These are phyloP conservation scores for Bombyx huttoni DNA, from an alignment of 2,888 invertebrate species.

Conservation along the genomic window DNA sequence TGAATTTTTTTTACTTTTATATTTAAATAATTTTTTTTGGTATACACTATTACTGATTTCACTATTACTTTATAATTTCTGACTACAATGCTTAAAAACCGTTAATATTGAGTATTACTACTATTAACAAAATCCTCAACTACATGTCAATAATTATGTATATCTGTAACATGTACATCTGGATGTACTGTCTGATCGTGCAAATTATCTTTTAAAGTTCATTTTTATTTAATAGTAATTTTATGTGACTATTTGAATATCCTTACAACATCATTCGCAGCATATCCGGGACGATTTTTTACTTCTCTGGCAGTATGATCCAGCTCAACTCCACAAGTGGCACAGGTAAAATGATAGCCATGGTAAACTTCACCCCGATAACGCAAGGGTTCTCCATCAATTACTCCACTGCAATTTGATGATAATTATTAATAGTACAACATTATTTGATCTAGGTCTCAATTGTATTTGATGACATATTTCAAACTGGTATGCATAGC, in stretches of 20 bases:
- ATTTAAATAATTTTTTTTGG: too few relatives aligned
- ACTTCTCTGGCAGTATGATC: constrained; percentile 97
- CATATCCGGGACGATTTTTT: constrained; percentile 89
- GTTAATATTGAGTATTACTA: too few relatives aligned
- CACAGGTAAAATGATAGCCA: constrained; percentile 99
- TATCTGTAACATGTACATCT: too few relatives aligned
- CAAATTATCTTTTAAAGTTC: not conserved
- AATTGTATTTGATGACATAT: too few relatives aligned
- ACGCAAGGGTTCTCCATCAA: constrained; percentile 91
- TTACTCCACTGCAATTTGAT: constrained; percentile 77
- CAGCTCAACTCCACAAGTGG: constrained; percentile 91
- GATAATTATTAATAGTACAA: constrained; percentile 1
- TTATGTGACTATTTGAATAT: not conserved
- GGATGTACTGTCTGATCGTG: too few relatives aligned
- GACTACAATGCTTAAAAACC: too few relatives aligned
- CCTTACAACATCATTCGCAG: constrained; percentile 87
- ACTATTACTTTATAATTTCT: too few relatives aligned
- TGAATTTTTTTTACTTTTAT: too few relatives aligned
- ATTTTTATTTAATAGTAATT: not conserved
- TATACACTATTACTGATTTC: too few relatives aligned
- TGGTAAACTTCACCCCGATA: constrained; percentile 98
- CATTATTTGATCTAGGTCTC: not conserved
- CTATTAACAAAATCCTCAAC: too few relatives aligned
- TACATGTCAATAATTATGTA: too few relatives aligned
- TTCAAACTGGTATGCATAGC: too few relatives aligned